A percentile compares a stretch with the other conserved stretches of the same genome.
These are phyloP conservation scores for Paratilapia polleni DNA, from an alignment of 2,113 vertebrate genomes.

Conservation along the genomic window DNA sequence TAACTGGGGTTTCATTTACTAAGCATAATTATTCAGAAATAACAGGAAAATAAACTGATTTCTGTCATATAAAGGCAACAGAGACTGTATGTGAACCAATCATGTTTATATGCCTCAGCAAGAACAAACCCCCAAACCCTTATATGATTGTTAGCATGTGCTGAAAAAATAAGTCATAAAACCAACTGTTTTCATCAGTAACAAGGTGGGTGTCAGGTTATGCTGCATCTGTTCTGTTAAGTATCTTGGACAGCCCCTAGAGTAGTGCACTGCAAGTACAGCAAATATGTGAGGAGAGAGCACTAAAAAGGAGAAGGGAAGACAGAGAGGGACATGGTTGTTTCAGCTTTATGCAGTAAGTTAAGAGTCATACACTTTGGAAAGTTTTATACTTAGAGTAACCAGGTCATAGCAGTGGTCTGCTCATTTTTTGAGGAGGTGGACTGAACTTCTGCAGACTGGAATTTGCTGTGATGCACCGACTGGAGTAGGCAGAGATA, in stretches of 20 bases:
- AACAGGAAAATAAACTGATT: background rate
- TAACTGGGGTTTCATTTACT: background rate
- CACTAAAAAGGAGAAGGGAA: background rate
- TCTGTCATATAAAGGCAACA: background rate
- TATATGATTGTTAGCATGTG: background rate
- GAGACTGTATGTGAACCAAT: background rate
- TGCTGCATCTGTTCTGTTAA: background rate
- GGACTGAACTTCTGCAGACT: constrained; percentile 22
- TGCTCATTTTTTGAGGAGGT: constrained; percentile 44
- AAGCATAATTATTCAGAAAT: background rate
- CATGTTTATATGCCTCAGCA: too few relatives aligned
- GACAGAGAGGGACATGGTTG: background rate
- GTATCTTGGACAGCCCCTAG: constrained; percentile 40
- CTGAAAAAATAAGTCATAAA: background rate
- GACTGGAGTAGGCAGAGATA: constrained; percentile 44
- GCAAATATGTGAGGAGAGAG: background rate
- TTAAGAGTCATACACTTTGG: background rate
- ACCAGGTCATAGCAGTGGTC: constrained; percentile 28
- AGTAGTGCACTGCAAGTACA: constrained; percentile 30
- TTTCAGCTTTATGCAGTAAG: background rate
- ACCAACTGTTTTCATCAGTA: background rate
- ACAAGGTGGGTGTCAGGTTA: background rate
- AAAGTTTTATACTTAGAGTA: constrained; percentile 9
- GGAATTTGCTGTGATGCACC: constrained; percentile 19
- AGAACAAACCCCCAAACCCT: too few relatives aligned